Base-by-base conservation (phyloP, 2,113 vertebrate species). In the Gorsachius goisagi region DNA sequence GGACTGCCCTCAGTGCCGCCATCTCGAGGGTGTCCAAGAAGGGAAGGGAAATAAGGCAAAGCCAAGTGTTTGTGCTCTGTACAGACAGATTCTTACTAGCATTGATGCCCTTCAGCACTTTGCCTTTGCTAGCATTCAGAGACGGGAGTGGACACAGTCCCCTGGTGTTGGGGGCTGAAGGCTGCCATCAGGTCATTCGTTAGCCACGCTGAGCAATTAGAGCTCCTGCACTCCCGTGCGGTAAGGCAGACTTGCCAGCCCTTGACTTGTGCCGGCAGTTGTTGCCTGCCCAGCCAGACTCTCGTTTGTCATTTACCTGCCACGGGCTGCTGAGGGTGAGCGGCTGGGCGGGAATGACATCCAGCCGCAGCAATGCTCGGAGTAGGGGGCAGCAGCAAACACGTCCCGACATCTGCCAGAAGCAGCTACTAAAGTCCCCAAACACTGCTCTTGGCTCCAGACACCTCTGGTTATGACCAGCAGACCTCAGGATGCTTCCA, bases 381-480 rank as follows among this genome's bases (percentile, higher is more conserved):
- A 77, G 72, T 49, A 86, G 41, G 23, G 62, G 52, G 27, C 66
- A 47, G 67, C 62, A 59, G 37, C 3, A 35, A 63, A 39, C 10
- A 3, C 22, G 67, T n/a, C 39, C n/a, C 2, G 0, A 5, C 12
- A 49, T 12, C 45, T 76, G 67, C 79, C 67, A 20, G 56, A 83
- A 83, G 26, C 58, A 85, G 53, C 82, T 41, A 14, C 71, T 11
- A 28, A 67, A 82, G 89, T 39, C 56, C 30, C 24, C 32, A 60
- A 4, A 33, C 4, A 1, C 18, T 0, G 0, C 52, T 47, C 32
- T 20, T 0, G 1, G 58, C 69, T 81, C 87, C 23, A 2, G 14
- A 17, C 1, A 0, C 33, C 41, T 41, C 41, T 2, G 1, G 50
- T 15, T 47, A 52, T 0, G 1, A 39, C 22, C 50, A 62, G 56